A percentile compares a stretch with the other conserved stretches of the same genome.
Evolutionary conservation across 1,140 invertebrate species (phyloP).

Genomic region (Meloidogyne hapla): DNA sequence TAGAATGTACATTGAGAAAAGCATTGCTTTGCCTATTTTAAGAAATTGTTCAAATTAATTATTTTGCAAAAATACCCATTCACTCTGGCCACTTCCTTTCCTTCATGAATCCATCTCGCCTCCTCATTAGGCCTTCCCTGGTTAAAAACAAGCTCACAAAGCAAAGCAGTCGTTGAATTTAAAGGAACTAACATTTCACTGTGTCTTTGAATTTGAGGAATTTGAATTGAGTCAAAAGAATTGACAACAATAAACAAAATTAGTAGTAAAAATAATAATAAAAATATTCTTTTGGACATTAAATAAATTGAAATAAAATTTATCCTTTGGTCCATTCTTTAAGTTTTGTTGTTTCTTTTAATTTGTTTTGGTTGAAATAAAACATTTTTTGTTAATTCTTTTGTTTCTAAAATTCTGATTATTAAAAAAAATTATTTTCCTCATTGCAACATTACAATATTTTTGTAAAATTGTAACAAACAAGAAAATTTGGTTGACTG

Average conservation of each 20-base stretch:
- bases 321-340: background rate
- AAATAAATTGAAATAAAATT: slow-evolving; percentile 12
- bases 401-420: too few species aligned
- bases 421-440: background rate
- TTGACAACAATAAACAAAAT: background rate
- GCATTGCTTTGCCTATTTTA: slow-evolving; percentile 16
- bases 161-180: slow-evolving; percentile 21
- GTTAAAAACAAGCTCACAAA: slow-evolving; percentile 27
- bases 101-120: slow-evolving; percentile 25
- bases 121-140: background rate
- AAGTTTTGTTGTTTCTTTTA: background rate
- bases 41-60: slow-evolving; percentile 1
- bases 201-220: slow-evolving; percentile 5
- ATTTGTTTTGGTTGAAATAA: background rate
- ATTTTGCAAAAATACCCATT: slow-evolving; percentile 1
- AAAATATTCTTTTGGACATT: background rate
- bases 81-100: slow-evolving; percentile 24
- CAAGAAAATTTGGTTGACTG: background rate
- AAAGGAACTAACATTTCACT: slow-evolving; percentile 26
- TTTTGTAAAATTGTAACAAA: background rate
- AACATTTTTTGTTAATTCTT: background rate
- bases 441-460: background rate
- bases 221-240: slow-evolving; percentile 8
- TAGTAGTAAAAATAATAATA: background rate
- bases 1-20: background rate